Percentiles rank a stretch among this genome's conserved stretches.
Evolutionary conservation across 2,888 invertebrate genomes (phyloP).

Genomic region (Pasiphila rectangulata): DNA sequence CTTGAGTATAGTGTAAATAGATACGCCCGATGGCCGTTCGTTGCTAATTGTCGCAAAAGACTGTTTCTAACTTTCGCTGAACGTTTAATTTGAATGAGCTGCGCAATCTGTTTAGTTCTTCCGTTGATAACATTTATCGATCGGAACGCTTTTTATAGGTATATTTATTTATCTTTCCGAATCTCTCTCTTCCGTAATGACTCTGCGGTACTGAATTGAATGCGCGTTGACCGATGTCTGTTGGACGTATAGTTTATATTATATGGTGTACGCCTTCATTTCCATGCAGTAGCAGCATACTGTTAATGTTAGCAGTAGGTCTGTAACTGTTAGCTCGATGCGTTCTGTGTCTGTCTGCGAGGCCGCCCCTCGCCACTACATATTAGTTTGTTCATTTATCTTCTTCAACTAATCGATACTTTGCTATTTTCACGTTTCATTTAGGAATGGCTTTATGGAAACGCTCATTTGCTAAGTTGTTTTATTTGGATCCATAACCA

Average conservation of each 20-base stretch:
- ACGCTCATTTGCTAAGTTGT: slow-evolving; percentile 75
- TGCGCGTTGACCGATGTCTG: slow-evolving; percentile 77
- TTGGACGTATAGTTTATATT: slow-evolving; percentile 72
- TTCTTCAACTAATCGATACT: slow-evolving; percentile 67
- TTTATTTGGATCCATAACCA: slow-evolving; percentile 57
- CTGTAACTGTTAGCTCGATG: slow-evolving; percentile 76
- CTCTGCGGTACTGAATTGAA: slow-evolving; percentile 75
- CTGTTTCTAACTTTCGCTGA: slow-evolving; percentile 80
- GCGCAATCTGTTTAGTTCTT: slow-evolving; percentile 80
- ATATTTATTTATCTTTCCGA: slow-evolving; percentile 78
- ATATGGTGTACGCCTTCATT: slow-evolving; percentile 75
- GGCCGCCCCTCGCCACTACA: slow-evolving; percentile 70
- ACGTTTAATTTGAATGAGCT: slow-evolving; percentile 80
- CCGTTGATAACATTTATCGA: slow-evolving; percentile 68
- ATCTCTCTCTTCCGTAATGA: slow-evolving; percentile 74
- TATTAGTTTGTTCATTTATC: slow-evolving; percentile 70
- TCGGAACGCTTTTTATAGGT: slow-evolving; percentile 80
- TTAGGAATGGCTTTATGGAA: slow-evolving; percentile 76
- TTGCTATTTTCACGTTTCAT: slow-evolving; percentile 75
- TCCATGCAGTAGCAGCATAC: slow-evolving; percentile 76
- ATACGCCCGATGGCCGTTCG: slow-evolving; percentile 80
- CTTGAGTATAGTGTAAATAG: slow-evolving; percentile 78
- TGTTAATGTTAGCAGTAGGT: slow-evolving; percentile 76
- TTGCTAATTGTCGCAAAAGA: slow-evolving; percentile 81
- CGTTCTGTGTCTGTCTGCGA: slow-evolving; percentile 67